phyloP scores from a whole-genome alignment of 2,888 invertebrate species.

The Thyatira batis region DNA sequence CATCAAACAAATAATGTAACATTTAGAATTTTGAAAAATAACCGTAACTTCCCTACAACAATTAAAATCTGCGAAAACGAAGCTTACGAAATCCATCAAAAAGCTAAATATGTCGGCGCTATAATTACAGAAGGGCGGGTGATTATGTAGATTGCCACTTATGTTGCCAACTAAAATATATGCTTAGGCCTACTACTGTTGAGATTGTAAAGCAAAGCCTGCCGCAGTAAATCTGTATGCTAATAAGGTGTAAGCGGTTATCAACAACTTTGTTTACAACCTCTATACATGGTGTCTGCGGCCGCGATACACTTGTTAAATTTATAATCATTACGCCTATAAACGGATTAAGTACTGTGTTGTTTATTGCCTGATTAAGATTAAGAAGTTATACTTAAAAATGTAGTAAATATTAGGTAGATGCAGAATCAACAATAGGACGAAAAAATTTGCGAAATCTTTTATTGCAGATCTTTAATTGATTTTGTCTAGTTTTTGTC shows the following conservation, averaged over 20 bases:
- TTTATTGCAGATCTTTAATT: too few relatives aligned
- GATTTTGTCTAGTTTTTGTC: too few relatives aligned
- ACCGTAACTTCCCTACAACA: too few relatives aligned
- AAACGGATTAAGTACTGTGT: conserved; percentile 17
- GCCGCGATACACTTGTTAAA: conserved; percentile 43
- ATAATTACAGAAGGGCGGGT: conserved; percentile 15
- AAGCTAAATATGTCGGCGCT: neutral
- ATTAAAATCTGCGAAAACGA: too few relatives aligned
- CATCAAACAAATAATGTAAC: too few relatives aligned
- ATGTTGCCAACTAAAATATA: conserved; percentile 1
- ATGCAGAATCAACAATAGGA: too few relatives aligned
- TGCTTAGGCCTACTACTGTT: conserved; percentile 1
- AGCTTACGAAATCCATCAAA: neutral
- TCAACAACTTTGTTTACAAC: conserved; percentile 40
- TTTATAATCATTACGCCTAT: conserved; percentile 25
- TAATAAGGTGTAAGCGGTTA: conserved; percentile 43
- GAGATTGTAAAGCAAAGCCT: conserved; percentile 2
- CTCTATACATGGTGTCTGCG: conserved; percentile 27
- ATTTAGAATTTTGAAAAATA: too few relatives aligned
- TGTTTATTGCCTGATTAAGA: conserved; percentile 1
- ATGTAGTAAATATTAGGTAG: neutral
- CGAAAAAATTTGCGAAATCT: too few relatives aligned
- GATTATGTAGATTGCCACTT: conserved; percentile 1
- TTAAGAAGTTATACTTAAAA: neutral
- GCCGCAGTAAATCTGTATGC: conserved; percentile 44